phyloP scores from a whole-genome alignment of 2,113 vertebrate species.

The Takifugu bimaculatus region DNA sequence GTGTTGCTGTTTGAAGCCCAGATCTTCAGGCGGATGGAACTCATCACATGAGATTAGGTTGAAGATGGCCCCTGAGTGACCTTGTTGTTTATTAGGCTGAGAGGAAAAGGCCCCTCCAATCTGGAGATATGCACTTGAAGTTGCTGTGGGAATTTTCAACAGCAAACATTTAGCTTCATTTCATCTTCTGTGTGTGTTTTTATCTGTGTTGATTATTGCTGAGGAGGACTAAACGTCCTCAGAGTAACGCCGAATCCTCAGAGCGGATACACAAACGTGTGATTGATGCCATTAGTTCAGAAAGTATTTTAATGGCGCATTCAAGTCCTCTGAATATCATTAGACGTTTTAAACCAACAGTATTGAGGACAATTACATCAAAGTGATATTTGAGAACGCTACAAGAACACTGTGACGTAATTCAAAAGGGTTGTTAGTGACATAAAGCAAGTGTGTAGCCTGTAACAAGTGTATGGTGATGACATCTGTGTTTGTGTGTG shows the following conservation, averaged over 20 bases:
- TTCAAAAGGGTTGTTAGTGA: no score
- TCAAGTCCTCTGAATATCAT: no score
- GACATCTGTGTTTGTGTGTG: conserved; percentile 26
- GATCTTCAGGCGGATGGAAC: conserved; percentile 44
- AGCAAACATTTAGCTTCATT: conserved; percentile 32
- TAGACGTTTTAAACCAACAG: background rate
- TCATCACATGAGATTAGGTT: conserved; percentile 27
- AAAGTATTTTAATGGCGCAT: no score
- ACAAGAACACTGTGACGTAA: no score
- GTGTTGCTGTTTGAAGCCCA: conserved; percentile 54
- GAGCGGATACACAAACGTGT: no score
- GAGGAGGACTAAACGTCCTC: conserved; percentile 7
- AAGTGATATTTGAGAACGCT: conserved; percentile 3
- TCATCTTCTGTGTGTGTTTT: conserved; percentile 21
- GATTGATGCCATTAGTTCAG: no score
- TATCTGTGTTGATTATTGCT: conserved; percentile 26
- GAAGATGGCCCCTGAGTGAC: conserved; percentile 49
- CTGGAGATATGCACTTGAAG: conserved; percentile 51
- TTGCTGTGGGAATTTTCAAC: conserved; percentile 21
- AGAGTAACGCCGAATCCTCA: background rate
- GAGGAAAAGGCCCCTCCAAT: conserved; percentile 40
- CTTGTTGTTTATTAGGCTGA: conserved; percentile 42
- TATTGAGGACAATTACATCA: background rate
- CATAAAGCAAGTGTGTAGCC: conserved; percentile 1
- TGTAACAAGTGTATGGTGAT: conserved; percentile 19